Evolutionary conservation across 2,888 invertebrate genomes (phyloP).

Genomic region (Imbricaverruca yamaguchii): DNA sequence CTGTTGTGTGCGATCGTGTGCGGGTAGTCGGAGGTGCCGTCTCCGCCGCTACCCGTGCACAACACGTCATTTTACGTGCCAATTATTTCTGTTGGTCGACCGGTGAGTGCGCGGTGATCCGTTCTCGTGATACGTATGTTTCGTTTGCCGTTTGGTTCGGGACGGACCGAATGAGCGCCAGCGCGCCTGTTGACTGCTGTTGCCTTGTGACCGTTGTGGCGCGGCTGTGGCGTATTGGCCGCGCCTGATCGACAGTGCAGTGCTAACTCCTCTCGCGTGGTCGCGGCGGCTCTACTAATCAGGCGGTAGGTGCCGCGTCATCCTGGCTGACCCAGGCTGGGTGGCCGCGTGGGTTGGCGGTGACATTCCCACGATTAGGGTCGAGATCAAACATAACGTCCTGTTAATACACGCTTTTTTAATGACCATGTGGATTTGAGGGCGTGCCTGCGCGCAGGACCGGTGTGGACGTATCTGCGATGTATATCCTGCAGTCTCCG

Average conservation of each 20-base stretch:
- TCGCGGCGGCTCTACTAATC: not conserved
- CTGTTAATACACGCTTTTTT: conserved; percentile 20
- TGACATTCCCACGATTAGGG: conserved; percentile 2
- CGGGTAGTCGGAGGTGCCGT: not conserved
- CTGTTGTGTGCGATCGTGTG: not conserved
- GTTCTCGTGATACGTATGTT: conserved; percentile 3
- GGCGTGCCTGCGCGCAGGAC: too few relatives aligned
- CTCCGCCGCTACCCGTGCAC: not conserved
- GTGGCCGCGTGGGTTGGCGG: too few relatives aligned
- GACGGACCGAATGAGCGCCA: too few relatives aligned
- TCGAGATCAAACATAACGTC: conserved; percentile 6
- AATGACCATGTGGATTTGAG: not conserved
- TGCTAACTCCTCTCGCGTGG: too few relatives aligned
- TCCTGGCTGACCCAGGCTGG: too few relatives aligned
- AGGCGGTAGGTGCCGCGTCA: too few relatives aligned
- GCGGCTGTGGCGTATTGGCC: too few relatives aligned
- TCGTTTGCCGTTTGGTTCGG: not conserved
- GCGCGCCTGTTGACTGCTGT: not conserved
- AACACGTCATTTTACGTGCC: conserved; percentile 18
- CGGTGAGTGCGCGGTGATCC: not conserved
- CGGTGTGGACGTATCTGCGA: too few relatives aligned
- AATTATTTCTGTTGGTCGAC: conserved; percentile 12
- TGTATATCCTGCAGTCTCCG: too few relatives aligned
- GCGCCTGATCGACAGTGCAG: too few relatives aligned
- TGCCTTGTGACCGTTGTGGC: not conserved